These are phyloP conservation scores for Brachionus paranguensis DNA, from an alignment of 1,140 invertebrate genomes.

Conservation along the genomic window DNA sequence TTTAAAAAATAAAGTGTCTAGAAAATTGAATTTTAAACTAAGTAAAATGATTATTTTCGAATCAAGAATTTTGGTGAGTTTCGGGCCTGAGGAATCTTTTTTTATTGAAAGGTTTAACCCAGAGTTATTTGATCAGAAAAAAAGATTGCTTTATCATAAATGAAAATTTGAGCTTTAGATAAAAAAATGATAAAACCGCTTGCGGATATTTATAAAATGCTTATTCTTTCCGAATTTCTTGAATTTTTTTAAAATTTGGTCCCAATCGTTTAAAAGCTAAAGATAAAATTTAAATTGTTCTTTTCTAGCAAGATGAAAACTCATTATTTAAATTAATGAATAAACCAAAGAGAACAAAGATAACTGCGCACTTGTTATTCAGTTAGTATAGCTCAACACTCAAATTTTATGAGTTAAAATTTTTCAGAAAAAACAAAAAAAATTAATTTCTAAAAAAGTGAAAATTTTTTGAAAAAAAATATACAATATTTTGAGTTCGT, in stretches of 20 bases:
- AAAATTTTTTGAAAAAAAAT: background rate
- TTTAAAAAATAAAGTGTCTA: background rate
- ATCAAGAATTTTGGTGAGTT: background rate
- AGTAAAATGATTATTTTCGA: background rate
- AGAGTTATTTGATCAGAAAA: background rate
- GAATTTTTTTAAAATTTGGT: background rate
- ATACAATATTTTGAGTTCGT: background rate
- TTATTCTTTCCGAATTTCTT: background rate
- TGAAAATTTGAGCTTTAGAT: background rate
- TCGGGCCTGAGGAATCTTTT: background rate
- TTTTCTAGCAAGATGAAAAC: background rate
- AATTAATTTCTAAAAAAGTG: background rate
- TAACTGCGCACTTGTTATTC: background rate
- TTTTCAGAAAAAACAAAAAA: background rate
- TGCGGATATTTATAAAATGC: background rate
- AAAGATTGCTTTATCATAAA: background rate
- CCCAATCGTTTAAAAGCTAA: background rate
- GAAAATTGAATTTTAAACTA: background rate
- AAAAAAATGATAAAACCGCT: background rate
- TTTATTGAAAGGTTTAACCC: background rate
- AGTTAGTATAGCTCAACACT: background rate
- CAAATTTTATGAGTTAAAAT: background rate
- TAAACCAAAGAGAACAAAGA: background rate
- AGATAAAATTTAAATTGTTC: background rate
- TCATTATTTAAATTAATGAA: background rate